These are phyloP conservation scores for Bicyclus anynana DNA, from an alignment of 1,140 invertebrate genomes.

Conservation along the genomic window DNA sequence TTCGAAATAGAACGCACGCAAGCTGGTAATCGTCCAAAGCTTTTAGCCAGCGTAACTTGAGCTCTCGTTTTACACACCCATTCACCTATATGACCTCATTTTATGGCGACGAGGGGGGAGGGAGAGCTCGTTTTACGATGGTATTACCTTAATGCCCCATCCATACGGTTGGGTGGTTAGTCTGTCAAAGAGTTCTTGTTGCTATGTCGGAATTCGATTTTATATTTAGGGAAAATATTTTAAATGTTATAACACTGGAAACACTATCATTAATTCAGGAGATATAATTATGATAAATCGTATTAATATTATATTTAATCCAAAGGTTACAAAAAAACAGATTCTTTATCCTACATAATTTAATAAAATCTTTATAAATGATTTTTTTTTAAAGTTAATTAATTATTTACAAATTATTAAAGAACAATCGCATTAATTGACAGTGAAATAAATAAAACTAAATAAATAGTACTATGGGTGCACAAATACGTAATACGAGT, in stretches of 20 bases:
- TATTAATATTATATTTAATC: too few species aligned
- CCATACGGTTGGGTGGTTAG: neutral
- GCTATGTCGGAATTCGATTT: neutral
- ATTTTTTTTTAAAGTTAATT: too few species aligned
- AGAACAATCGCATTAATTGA: too few species aligned
- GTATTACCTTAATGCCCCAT: slow-evolving; percentile 21
- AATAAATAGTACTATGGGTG: too few species aligned
- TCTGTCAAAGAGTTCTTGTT: neutral
- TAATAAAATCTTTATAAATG: too few species aligned
- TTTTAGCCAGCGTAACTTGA: slow-evolving; percentile 47
- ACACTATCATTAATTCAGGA: too few species aligned
- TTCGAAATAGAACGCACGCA: slow-evolving; percentile 68
- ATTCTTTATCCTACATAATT: too few species aligned
- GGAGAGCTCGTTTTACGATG: slow-evolving; percentile 43
- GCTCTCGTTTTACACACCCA: slow-evolving; percentile 41
- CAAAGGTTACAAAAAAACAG: too few species aligned
- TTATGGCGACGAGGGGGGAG: slow-evolving; percentile 41
- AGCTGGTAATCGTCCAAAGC: slow-evolving; percentile 64
- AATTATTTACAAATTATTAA: too few species aligned
- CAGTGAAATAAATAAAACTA: too few species aligned
- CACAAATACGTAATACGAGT: too few species aligned
- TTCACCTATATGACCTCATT: slow-evolving; percentile 55
- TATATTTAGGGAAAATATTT: neutral
- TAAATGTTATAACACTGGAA: neutral
- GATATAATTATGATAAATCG: too few species aligned